Base-by-base conservation (phyloP, 2,113 vertebrate genomes). In the Actenoides hombroni region DNA sequence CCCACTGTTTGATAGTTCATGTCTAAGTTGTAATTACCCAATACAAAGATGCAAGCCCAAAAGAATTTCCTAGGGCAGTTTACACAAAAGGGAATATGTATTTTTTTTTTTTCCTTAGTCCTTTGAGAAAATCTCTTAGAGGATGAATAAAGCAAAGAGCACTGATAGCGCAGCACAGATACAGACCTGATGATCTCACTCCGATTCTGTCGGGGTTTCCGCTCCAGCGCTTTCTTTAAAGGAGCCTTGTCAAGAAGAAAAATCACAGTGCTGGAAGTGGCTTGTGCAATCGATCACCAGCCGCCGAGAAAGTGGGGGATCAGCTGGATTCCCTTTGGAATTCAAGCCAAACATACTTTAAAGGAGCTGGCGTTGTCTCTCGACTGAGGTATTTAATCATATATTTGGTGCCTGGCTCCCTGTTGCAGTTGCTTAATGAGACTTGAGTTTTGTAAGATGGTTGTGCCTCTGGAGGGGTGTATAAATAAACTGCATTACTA, bases 231-330 rank as follows among this genome's bases (percentile, higher is more conserved):
- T 42, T 93, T 88, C 83, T 74, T 84, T 94, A 81, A 86, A 90
- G 90, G 80, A 53, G 28, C 48, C 8, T 53, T 95, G 92, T 94
- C 95, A 93, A 83, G 40, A 96, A 96, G 96, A 95, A 94, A 89
- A 96, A 97, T 96, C 86, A 42, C 80, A 5, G 31, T 57, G 65
- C 83, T 82, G 88, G 21, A 42, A 88, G 69, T 64, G 77, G 83
- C 80, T n/a, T 13, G 3, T 75, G 83, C 94, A 88, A 69, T 96
- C 92, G 78, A 65, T 95, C 86, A 92, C 46, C 54, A 85, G 64
- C 42, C 82, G 70, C 54, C 0, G 4, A 63, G 64, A 88, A 78
- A 39, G 75, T n/a, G 33, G 65, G 67, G 61, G 20, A 83, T 88
- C 78, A 74, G 78, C 74, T 71, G 35, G 88, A 80, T 94, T 95